These are phyloP conservation scores for Terrapene triunguis DNA, from an alignment of 2,113 vertebrate genomes.

Conservation along the genomic window DNA sequence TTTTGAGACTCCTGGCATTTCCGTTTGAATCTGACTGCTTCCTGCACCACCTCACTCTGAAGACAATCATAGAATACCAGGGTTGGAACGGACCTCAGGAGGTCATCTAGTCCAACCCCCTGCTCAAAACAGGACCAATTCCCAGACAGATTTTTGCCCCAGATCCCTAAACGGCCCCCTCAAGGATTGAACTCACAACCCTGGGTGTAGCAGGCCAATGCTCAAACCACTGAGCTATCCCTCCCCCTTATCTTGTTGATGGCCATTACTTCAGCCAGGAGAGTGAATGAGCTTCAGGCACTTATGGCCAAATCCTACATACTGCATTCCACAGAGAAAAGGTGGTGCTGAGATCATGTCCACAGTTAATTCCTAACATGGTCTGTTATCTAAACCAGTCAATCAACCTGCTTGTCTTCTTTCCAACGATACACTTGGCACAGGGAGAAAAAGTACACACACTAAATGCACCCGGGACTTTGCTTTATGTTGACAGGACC, in stretches of 20 bases:
- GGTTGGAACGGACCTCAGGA: no score
- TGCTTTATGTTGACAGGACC: background rate
- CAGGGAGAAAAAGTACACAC: background rate
- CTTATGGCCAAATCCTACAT: background rate
- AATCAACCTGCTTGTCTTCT: background rate
- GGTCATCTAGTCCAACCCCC: no score
- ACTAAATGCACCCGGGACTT: background rate
- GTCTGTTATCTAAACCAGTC: background rate
- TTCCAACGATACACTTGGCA: background rate
- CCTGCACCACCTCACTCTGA: background rate
- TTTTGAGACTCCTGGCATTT: background rate
- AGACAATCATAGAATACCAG: background rate
- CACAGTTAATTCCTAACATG: background rate
- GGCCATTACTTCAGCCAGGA: background rate
- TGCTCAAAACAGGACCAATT: no score
- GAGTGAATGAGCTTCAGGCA: background rate
- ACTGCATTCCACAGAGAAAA: accelerated
- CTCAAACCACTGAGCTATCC: no score
- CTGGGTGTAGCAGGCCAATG: no score
- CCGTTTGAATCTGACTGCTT: background rate
- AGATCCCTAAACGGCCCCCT: no score
- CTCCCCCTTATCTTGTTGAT: background rate
- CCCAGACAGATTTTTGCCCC: no score
- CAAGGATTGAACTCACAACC: no score
- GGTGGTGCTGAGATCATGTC: background rate